These are phyloP conservation scores for Tetramorium simillimum DNA, from an alignment of 1,140 invertebrate genomes.

Conservation along the genomic window DNA sequence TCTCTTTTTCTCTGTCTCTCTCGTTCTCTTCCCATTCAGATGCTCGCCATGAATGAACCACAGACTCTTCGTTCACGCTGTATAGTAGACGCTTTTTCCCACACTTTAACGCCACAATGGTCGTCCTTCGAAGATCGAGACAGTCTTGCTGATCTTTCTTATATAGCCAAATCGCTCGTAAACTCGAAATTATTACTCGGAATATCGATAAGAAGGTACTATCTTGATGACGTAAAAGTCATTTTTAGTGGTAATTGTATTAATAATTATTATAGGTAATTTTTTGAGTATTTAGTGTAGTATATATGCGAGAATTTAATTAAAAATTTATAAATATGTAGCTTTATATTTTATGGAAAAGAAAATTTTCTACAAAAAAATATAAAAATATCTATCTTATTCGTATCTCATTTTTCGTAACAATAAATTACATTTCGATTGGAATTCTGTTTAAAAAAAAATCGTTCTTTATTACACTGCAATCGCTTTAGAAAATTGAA, in stretches of 20 bases:
- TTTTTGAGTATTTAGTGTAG: background rate
- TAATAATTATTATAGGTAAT: background rate
- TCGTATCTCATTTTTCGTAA: background rate
- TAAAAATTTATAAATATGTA: background rate
- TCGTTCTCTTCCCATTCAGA: constrained; percentile 78
- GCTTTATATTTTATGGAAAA: background rate
- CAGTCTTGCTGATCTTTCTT: constrained; percentile 7
- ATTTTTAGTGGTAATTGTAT: background rate
- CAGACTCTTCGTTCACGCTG: constrained; percentile 73
- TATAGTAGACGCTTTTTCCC: constrained; percentile 74
- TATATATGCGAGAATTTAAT: background rate
- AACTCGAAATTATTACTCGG: background rate
- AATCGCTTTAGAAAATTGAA: background rate
- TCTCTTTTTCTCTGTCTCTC: constrained; percentile 45
- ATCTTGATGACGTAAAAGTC: background rate
- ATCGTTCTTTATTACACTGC: background rate
- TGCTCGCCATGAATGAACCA: constrained; percentile 79
- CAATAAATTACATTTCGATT: background rate
- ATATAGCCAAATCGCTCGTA: background rate
- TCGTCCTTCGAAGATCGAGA: constrained; percentile 55
- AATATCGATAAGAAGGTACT: background rate
- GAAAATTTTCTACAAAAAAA: background rate
- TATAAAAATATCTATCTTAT: background rate
- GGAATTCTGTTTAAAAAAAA: background rate
- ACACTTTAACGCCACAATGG: constrained; percentile 63